Percentiles rank a stretch among this genome's conserved stretches.
Conservation (phyloP, 2,113 vertebrate genomes). For the Riparia riparia region DNA sequence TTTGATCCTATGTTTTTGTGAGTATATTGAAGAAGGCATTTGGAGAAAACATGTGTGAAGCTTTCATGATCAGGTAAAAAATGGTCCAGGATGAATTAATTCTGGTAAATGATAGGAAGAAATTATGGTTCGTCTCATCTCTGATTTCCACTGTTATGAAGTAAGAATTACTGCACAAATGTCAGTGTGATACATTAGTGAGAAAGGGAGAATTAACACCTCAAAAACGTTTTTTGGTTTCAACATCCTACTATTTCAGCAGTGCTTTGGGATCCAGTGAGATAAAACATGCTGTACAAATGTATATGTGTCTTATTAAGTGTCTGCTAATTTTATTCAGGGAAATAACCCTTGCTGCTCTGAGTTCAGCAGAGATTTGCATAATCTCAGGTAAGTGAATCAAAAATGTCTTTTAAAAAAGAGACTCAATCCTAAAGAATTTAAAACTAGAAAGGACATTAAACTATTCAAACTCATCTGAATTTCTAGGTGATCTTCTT, state of each 20-base stretch:
- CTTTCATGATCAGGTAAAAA: background rate
- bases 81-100: background rate
- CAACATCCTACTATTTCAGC: background rate
- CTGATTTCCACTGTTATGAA: background rate
- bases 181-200: background rate
- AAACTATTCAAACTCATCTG: background rate
- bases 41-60: background rate
- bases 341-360: slow-evolving; percentile 29
- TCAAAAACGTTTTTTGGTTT: background rate
- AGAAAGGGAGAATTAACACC: background rate
- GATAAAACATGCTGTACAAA: background rate
- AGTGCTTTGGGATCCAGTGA: background rate
- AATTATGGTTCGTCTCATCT: background rate
- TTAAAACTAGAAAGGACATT: background rate
- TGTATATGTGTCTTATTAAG: slow-evolving; percentile 1
- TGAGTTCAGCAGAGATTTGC: slow-evolving; percentile 19
- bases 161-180: background rate
- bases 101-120: background rate
- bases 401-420: slow-evolving; percentile 19
- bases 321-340: slow-evolving; percentile 51
- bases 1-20: background rate
- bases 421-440: background rate
- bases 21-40: background rate
- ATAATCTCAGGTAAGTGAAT: slow-evolving; percentile 51
- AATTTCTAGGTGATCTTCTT: background rate